phyloP scores from a whole-genome alignment of 2,888 invertebrate genomes.

The Bombylius major region DNA sequence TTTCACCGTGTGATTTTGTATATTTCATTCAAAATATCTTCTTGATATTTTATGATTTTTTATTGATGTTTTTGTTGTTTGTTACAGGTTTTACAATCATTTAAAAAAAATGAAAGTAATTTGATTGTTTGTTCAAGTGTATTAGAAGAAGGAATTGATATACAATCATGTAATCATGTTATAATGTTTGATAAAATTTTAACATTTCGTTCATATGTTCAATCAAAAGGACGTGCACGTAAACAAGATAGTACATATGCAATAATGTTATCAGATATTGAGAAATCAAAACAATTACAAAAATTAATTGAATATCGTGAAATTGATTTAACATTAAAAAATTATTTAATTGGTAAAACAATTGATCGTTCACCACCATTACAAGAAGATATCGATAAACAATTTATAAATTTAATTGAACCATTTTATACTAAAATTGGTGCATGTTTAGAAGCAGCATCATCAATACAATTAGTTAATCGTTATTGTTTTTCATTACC shows the following conservation, averaged over 20 bases:
- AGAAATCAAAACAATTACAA: constrained; percentile 22
- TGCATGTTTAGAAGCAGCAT: constrained; percentile 18
- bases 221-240: constrained; percentile 81
- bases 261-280: constrained; percentile 38
- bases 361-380: constrained; percentile 43
- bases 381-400: constrained; percentile 39
- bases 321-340: constrained; percentile 44
- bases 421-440: constrained; percentile 24
- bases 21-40: too few relatives aligned
- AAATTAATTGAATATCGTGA: constrained; percentile 38
- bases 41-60: too few relatives aligned
- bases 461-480: constrained; percentile 43
- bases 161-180: constrained; percentile 69
- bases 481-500: constrained; percentile 70
- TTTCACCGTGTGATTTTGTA: too few relatives aligned
- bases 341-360: constrained; percentile 45
- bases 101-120: constrained; percentile 47
- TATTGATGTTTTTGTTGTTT: too few relatives aligned
- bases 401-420: constrained; percentile 38
- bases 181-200: constrained; percentile 57
- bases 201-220: constrained; percentile 72
- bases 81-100: constrained; percentile 38
- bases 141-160: constrained; percentile 81
- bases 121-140: constrained; percentile 64
- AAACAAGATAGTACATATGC: constrained; percentile 46